These are phyloP conservation scores for Accipiter cooperii DNA, from an alignment of 2,113 vertebrate species.

Conservation along the genomic window DNA sequence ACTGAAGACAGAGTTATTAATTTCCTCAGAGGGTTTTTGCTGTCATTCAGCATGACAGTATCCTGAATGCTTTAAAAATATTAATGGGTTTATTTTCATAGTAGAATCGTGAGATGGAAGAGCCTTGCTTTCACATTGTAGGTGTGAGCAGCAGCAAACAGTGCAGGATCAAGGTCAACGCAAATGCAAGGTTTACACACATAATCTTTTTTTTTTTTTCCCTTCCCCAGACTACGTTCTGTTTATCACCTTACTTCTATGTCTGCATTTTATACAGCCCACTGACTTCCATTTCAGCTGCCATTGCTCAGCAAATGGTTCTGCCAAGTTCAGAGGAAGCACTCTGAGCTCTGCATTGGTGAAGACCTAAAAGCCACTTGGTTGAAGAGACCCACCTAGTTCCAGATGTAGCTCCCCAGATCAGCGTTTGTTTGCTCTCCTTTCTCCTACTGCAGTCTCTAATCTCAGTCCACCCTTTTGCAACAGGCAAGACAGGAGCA, in stretches of 20 bases:
- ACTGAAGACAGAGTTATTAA: conserved; percentile 43
- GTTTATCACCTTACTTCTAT: neutral
- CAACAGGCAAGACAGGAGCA: neutral
- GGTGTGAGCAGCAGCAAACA: neutral
- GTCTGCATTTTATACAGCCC: neutral
- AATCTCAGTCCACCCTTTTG: neutral
- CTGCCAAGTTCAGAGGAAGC: neutral
- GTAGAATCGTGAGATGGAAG: neutral
- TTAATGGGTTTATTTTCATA: conserved; percentile 41
- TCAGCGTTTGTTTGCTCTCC: neutral
- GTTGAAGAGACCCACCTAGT: neutral
- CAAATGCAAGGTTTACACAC: neutral
- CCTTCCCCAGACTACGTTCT: neutral
- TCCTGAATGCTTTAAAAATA: conserved; percentile 28
- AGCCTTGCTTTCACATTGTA: neutral
- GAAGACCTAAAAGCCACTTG: neutral
- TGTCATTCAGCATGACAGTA: conserved; percentile 21
- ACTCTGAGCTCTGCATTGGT: neutral
- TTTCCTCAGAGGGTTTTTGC: conserved; percentile 28
- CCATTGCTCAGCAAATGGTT: neutral
- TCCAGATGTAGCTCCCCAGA: neutral
- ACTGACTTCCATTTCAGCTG: neutral
- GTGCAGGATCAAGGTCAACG: conserved; percentile 1
- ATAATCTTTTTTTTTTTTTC: neutral
- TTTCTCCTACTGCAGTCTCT: neutral